These are phyloP conservation scores for Thymelicus sylvestris DNA, from an alignment of 2,888 invertebrate species.

Conservation along the genomic window DNA sequence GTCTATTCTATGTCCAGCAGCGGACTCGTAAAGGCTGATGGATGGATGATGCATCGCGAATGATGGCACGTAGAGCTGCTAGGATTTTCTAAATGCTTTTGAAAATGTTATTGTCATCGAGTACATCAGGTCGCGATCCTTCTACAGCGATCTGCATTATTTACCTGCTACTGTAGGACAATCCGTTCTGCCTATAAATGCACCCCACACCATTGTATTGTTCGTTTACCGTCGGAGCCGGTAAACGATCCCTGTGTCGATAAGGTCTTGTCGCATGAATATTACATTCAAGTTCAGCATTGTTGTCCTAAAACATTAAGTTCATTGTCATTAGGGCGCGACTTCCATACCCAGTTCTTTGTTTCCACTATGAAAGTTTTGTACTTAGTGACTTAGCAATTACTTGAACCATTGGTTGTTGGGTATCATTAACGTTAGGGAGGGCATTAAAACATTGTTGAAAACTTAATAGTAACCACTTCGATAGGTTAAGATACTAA, in stretches of 20 bases:
- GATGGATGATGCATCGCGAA: too few relatives aligned
- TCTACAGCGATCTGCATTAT: neutral
- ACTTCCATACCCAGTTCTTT: neutral
- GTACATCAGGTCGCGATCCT: neutral
- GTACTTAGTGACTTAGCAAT: neutral
- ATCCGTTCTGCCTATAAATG: neutral
- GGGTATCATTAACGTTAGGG: too few relatives aligned
- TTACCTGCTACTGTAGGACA: neutral
- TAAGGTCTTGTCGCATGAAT: slow-evolving; percentile 6
- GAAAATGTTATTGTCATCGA: too few relatives aligned
- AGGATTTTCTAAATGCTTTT: too few relatives aligned
- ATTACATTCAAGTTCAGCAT: slow-evolving; percentile 12
- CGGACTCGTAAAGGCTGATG: too few relatives aligned
- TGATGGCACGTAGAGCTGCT: too few relatives aligned
- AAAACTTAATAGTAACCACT: too few relatives aligned
- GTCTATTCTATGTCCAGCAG: too few relatives aligned
- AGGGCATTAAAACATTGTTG: neutral
- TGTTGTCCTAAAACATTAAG: slow-evolving; percentile 20
- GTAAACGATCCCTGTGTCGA: slow-evolving; percentile 2
- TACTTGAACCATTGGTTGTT: too few relatives aligned
- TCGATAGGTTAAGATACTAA: too few relatives aligned
- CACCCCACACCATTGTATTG: slow-evolving; percentile 10
- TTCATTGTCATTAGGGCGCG: slow-evolving; percentile 13
- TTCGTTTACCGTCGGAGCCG: neutral
- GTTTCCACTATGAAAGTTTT: slow-evolving; percentile 8